phyloP scores from a whole-genome alignment of 2,797 vertebrate species.

The Poeciliopsis gracilis region DNA sequence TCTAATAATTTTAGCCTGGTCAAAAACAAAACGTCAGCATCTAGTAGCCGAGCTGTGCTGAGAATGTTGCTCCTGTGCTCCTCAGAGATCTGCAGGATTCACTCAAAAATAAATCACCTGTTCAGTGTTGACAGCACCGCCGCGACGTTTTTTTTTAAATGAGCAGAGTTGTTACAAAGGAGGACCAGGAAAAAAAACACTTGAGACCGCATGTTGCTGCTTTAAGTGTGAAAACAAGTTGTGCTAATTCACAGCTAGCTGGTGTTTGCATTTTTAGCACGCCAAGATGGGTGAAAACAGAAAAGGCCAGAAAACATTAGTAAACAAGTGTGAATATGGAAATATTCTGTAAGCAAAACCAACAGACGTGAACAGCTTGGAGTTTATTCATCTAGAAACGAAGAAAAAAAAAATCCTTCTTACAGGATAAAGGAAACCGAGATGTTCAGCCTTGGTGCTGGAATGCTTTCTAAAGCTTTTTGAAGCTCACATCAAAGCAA shows the following conservation, averaged over 20 bases:
- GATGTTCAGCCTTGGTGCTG: not conserved
- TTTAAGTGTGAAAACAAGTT: not conserved
- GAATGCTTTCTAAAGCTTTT: not conserved
- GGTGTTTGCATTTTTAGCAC: not conserved
- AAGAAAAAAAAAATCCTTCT: not conserved
- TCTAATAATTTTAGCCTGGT: too few species aligned
- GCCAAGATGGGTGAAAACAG: conserved; percentile 1
- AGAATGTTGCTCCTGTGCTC: not conserved
- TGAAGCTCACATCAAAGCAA: not conserved
- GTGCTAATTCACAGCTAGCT: not conserved
- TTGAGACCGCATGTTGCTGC: not conserved
- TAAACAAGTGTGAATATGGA: not conserved
- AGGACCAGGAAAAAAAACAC: not conserved
- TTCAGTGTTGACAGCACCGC: not conserved
- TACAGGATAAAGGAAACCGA: not conserved
- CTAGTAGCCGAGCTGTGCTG: not conserved
- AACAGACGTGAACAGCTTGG: conserved; percentile 21
- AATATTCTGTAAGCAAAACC: conserved; percentile 13
- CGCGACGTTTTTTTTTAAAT: not conserved
- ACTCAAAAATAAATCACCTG: not conserved
- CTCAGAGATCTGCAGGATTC: not conserved
- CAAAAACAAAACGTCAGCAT: too few species aligned
- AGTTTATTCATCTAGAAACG: conserved; percentile 1
- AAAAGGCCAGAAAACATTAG: conserved; percentile 8
- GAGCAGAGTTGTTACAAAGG: not conserved